A percentile compares a stretch with the other conserved stretches of the same genome.
Conservation (phyloP, 2,113 vertebrate genomes). For the Xerus inauris region DNA sequence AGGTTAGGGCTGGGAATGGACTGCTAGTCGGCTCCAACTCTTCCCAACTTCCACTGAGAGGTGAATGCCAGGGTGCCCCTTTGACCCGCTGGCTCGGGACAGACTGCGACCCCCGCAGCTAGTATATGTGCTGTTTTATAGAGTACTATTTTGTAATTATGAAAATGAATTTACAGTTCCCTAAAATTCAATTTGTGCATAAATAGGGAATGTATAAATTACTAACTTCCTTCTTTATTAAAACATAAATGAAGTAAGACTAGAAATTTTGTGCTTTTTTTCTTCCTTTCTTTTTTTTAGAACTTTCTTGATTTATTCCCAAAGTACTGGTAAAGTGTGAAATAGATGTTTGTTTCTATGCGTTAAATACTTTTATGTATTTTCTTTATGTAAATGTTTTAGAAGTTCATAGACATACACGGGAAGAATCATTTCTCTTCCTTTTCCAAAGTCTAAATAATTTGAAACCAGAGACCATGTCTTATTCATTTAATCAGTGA, state of each 20-base stretch:
- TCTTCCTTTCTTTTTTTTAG: background rate
- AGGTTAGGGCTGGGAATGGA: too few species aligned
- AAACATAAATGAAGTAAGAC: background rate
- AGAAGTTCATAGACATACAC: background rate
- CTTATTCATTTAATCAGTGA: background rate
- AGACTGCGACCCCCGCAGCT: too few species aligned
- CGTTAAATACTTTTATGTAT: background rate
- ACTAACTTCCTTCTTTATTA: background rate
- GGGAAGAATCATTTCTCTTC: background rate
- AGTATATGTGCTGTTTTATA: background rate
- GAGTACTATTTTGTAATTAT: background rate
- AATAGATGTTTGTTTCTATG: background rate
- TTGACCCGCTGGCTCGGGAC: too few species aligned
- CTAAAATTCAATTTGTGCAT: background rate
- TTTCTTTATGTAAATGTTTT: background rate
- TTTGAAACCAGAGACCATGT: background rate
- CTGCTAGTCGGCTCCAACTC: too few species aligned
- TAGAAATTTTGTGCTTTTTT: background rate
- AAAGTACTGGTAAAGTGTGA: background rate
- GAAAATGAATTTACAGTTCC: background rate
- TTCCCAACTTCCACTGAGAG: too few species aligned
- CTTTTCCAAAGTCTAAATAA: background rate
- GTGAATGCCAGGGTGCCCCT: too few species aligned
- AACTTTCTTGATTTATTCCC: background rate
- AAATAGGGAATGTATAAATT: background rate